phyloP scores from a whole-genome alignment of 1,140 invertebrate genomes.

The Cyphomyrmex costatus region DNA sequence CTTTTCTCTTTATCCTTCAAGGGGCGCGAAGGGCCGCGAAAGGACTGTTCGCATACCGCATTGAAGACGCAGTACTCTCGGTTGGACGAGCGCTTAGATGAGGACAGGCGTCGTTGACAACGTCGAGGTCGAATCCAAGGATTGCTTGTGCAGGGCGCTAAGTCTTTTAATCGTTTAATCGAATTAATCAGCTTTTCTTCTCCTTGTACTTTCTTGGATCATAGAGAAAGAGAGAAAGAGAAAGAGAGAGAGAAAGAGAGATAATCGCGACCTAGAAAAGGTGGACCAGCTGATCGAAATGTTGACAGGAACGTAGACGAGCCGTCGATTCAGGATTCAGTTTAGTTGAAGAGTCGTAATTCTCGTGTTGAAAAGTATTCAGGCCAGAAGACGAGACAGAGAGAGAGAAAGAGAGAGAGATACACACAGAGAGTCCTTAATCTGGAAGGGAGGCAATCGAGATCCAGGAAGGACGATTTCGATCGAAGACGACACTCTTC shows the following conservation, averaged over 20 bases:
- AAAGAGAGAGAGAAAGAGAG: too few species aligned
- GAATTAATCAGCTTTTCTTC: background rate
- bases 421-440: background rate
- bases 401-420: background rate
- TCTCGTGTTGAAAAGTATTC: background rate
- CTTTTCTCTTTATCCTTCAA: slow-evolving; percentile 31
- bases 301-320: background rate
- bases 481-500: background rate
- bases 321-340: background rate
- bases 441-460: background rate
- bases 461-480: background rate
- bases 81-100: background rate
- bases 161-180: background rate
- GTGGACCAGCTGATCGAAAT: background rate
- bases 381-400: background rate
- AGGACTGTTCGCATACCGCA: slow-evolving; percentile 20
- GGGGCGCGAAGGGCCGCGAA: slow-evolving; percentile 12
- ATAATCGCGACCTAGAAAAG: background rate
- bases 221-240: too few species aligned
- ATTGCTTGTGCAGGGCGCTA: background rate
- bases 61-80: slow-evolving; percentile 7
- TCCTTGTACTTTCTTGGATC: background rate
- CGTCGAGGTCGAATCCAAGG: background rate
- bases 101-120: background rate
- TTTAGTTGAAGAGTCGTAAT: background rate